Percentiles rank a stretch among this genome's conserved stretches.
phyloP scores from a whole-genome alignment of 2,797 vertebrate genomes.

The Phoebastria nigripes region DNA sequence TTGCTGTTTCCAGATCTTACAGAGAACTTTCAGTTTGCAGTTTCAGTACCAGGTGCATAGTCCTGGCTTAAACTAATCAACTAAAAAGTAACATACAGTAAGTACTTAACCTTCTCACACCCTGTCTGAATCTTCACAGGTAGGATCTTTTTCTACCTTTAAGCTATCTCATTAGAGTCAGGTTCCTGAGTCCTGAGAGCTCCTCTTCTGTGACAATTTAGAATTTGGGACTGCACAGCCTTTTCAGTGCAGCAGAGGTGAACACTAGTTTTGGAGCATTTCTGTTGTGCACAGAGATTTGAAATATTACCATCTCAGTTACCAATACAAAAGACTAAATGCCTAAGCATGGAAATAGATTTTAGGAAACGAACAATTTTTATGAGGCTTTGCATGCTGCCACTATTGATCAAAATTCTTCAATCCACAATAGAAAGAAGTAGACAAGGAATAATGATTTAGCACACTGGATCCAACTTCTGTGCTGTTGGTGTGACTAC shows the following conservation, averaged over 20 bases:
- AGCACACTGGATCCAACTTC: background rate
- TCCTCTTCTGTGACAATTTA: background rate
- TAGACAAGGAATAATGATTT: background rate
- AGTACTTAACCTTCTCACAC: background rate
- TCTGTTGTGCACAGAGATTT: background rate
- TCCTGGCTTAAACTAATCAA: background rate
- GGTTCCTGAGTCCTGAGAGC: background rate
- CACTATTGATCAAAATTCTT: background rate
- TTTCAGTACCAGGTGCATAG: slow-evolving; percentile 10
- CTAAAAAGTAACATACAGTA: background rate
- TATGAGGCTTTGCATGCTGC: background rate
- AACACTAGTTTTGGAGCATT: background rate
- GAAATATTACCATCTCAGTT: background rate
- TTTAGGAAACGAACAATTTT: background rate
- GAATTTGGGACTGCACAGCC: background rate
- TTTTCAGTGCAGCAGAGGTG: background rate
- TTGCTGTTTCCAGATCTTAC: slow-evolving; percentile 36
- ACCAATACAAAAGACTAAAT: background rate
- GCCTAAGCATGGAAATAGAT: background rate
- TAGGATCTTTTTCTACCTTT: background rate
- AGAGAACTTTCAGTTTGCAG: slow-evolving; percentile 40
- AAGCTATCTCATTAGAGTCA: background rate
- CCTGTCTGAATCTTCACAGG: background rate
- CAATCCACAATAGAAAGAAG: background rate
- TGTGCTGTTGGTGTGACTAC: background rate